A percentile compares a stretch with the other conserved stretches of the same genome.
phyloP scores from a whole-genome alignment of 2,797 vertebrate species.

The Peromyscus nudipes region DNA sequence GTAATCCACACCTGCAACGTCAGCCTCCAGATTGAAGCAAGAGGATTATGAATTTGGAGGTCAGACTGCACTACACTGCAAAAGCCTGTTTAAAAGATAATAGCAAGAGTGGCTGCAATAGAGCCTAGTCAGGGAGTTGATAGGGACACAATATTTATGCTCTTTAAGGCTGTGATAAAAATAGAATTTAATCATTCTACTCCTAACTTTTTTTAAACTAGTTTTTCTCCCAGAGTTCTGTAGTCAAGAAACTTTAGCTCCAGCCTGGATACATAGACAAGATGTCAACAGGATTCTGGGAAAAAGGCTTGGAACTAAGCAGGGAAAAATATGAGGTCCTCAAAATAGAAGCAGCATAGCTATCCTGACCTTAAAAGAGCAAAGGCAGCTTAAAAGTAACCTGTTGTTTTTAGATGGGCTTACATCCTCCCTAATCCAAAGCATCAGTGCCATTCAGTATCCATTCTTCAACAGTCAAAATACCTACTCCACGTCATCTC shows the following conservation, averaged over 20 bases:
- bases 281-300: slow-evolving; percentile 43
- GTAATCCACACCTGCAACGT: neutral
- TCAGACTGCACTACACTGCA: neutral
- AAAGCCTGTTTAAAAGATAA: neutral
- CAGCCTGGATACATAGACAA: slow-evolving; percentile 8
- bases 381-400: slow-evolving; percentile 62
- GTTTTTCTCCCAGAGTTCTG: neutral
- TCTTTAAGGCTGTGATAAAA: neutral
- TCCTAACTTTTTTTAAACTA: slow-evolving; percentile 11
- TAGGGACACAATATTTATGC: neutral
- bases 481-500: neutral
- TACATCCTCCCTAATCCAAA: slow-evolving; percentile 72
- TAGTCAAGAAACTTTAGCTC: slow-evolving; percentile 43
- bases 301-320: slow-evolving; percentile 61
- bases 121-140: neutral
- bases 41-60: neutral
- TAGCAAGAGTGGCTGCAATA: neutral
- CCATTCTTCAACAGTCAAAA: slow-evolving; percentile 26
- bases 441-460: slow-evolving; percentile 47
- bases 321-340: slow-evolving; percentile 49
- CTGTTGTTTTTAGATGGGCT: slow-evolving; percentile 54
- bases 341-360: slow-evolving; percentile 66
- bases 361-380: slow-evolving; percentile 56
- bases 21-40: neutral
- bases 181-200: slow-evolving; percentile 39